Percentiles rank a stretch among this genome's conserved stretches.
Evolutionary conservation across 2,797 vertebrate genomes (phyloP).

Genomic region (Tokudaia tokunoshimensis): DNA sequence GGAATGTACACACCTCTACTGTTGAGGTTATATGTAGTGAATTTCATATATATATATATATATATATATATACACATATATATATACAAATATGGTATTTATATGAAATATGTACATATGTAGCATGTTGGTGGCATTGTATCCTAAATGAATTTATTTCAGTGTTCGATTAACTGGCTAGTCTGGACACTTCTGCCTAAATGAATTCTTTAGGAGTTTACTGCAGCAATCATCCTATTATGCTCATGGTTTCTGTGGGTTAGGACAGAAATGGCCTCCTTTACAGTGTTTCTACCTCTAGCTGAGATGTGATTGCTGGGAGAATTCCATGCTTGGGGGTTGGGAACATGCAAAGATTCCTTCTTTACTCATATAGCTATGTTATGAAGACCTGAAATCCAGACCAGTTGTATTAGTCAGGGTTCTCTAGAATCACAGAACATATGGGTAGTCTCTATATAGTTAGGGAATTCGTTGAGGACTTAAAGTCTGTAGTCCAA

Average conservation of each 20-base stretch:
- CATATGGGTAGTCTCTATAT: no score
- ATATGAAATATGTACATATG: not conserved
- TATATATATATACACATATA: not conserved
- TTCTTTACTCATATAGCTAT: not conserved
- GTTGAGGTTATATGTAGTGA: not conserved
- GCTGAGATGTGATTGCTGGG: not conserved
- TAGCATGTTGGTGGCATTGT: not conserved
- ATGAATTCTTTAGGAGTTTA: not conserved
- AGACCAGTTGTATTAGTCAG: not conserved
- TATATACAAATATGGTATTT: not conserved
- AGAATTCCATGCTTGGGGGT: not conserved
- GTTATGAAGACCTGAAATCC: not conserved
- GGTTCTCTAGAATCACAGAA: no score
- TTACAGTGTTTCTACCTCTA: not conserved
- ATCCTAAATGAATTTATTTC: not conserved
- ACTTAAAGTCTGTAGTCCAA: no score
- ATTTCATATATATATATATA: no score
- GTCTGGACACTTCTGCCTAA: conserved; percentile 32
- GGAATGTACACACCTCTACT: not conserved
- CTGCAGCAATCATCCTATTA: not conserved
- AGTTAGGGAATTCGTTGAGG: no score
- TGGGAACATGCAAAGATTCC: not conserved
- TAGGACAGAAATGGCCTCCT: not conserved
- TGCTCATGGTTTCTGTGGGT: not conserved
- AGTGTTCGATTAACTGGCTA: conserved; percentile 26